Percentiles rank a stretch among this genome's conserved stretches.
phyloP scores from a whole-genome alignment of 2,113 vertebrate species.

The Loxodonta africana region DNA sequence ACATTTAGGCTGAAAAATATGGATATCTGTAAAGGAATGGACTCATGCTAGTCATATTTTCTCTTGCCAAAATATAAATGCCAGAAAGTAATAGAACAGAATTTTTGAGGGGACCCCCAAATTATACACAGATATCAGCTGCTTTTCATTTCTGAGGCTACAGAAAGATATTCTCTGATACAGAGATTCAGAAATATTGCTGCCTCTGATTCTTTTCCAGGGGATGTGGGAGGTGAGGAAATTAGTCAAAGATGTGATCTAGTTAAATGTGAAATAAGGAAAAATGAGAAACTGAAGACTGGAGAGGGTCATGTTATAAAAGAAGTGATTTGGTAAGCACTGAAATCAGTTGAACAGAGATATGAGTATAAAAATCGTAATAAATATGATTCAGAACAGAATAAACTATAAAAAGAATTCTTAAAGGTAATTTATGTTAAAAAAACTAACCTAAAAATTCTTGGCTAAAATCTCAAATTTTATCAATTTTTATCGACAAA shows the following conservation, averaged over 20 bases:
- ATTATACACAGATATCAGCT: neutral
- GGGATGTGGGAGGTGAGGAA: neutral
- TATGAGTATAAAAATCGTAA: neutral
- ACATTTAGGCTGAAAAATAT: slow-evolving; percentile 26
- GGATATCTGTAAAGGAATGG: neutral
- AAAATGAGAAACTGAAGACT: neutral
- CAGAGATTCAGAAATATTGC: neutral
- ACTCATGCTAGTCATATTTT: neutral
- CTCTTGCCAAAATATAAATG: slow-evolving; percentile 8
- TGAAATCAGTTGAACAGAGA: neutral
- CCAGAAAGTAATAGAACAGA: neutral
- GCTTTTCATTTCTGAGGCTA: neutral
- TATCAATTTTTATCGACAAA: neutral
- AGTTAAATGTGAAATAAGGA: neutral
- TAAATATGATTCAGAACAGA: neutral
- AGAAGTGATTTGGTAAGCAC: neutral
- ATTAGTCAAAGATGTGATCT: neutral
- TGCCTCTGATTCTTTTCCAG: neutral
- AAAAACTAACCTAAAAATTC: neutral
- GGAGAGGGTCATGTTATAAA: neutral
- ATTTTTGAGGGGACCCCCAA: neutral
- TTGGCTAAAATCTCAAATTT: slow-evolving; percentile 14
- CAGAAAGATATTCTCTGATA: neutral
- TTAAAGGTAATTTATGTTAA: neutral
- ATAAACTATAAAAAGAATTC: neutral